These are phyloP conservation scores for Meda fulgida DNA, from an alignment of 2,797 vertebrate species.

Conservation along the genomic window DNA sequence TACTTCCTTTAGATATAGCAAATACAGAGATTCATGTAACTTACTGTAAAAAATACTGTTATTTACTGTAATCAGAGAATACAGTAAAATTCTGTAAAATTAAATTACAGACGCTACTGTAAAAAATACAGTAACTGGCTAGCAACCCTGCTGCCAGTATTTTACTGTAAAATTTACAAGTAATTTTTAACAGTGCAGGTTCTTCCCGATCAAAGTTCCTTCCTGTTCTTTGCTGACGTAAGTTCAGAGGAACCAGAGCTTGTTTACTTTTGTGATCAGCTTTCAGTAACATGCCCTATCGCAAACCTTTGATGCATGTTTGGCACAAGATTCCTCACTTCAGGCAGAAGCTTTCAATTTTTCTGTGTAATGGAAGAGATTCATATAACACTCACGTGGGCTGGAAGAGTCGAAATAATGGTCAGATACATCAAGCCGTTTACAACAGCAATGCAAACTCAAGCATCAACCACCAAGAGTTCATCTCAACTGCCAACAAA, in stretches of 20 bases:
- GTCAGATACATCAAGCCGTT: neutral
- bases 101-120: no score
- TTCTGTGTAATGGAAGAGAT: neutral
- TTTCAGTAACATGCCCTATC: conserved; percentile 45
- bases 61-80: no score
- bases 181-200: no score
- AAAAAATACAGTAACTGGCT: no score
- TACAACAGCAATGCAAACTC: no score
- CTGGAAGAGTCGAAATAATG: neutral
- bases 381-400: neutral
- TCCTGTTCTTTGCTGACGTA: conserved; percentile 23
- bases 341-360: neutral
- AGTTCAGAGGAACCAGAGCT: neutral
- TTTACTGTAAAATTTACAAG: no score
- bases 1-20: no score
- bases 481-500: neutral
- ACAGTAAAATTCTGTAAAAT: no score
- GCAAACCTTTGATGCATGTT: conserved; percentile 38
- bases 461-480: neutral
- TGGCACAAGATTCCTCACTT: conserved; percentile 27
- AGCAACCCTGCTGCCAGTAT: no score
- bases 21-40: no score
- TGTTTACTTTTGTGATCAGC: conserved; percentile 1
- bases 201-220: conserved; percentile 25
- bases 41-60: no score